A percentile compares a stretch with the other conserved stretches of the same genome.
These are phyloP conservation scores for Slavum lentiscoides DNA, from an alignment of 2,888 invertebrate genomes.

Conservation along the genomic window DNA sequence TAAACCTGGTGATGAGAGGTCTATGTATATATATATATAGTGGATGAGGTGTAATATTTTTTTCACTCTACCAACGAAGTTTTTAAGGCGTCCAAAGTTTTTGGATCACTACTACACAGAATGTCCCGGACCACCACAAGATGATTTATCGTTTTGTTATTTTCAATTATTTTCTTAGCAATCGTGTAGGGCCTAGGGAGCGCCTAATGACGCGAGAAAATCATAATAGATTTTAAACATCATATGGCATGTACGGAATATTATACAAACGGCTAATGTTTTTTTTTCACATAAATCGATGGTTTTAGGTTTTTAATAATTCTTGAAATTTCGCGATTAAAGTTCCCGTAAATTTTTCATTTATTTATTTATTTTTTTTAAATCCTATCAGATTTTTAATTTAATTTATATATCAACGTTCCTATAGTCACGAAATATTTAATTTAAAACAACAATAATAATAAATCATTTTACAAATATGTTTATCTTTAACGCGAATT, in stretches of 20 bases:
- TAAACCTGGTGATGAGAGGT: slow-evolving; percentile 35
- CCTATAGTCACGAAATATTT: no score
- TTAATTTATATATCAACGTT: no score
- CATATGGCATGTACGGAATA: not conserved
- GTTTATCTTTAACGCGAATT: not conserved
- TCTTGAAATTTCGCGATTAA: no score
- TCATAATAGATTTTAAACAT: slow-evolving; percentile 34
- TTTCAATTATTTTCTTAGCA: slow-evolving; percentile 47
- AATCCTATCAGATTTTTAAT: no score
- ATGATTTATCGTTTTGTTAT: slow-evolving; percentile 46
- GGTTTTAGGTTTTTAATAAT: no score
- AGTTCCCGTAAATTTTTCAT: no score
- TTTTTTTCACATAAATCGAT: no score
- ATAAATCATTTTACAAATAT: not conserved
- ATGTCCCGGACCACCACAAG: not conserved
- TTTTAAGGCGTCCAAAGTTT: slow-evolving; percentile 41
- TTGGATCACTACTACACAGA: slow-evolving; percentile 26
- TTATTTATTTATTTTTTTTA: no score
- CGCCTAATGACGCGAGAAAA: slow-evolving; percentile 28
- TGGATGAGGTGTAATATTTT: slow-evolving; percentile 14
- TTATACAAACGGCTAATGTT: not conserved
- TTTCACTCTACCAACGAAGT: slow-evolving; percentile 30
- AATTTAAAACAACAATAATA: no score
- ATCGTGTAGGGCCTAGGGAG: not conserved
- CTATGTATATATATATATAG: not conserved